phyloP scores from a whole-genome alignment of 2,888 invertebrate species.

The Steinernema carpocapsae region DNA sequence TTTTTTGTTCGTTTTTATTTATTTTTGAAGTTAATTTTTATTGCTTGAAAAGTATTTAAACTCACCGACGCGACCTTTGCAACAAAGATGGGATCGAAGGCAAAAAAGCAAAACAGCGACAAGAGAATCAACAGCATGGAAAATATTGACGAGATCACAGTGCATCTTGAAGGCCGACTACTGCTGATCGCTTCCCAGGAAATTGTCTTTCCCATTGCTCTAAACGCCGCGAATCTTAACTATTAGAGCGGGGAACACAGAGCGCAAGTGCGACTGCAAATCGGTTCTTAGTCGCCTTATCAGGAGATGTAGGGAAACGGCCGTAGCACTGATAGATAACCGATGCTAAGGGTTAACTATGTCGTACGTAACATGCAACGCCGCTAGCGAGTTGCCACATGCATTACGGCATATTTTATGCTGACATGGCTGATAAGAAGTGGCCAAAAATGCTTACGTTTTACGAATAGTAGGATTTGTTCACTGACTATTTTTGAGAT shows the following conservation, averaged over 20 bases:
- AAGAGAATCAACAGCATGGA: background rate
- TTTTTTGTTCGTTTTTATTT: too few species aligned
- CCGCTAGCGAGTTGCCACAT: background rate
- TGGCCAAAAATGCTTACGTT: too few species aligned
- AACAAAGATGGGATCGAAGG: background rate
- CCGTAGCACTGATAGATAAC: background rate
- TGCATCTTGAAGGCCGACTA: background rate
- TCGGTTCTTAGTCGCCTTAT: background rate
- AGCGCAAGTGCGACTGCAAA: conserved; percentile 2
- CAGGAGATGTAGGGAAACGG: background rate
- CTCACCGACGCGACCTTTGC: too few species aligned
- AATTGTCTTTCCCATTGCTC: background rate
- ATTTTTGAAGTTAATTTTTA: too few species aligned
- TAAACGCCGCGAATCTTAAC: too few species aligned
- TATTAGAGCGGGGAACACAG: background rate
- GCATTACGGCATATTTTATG: background rate
- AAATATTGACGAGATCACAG: background rate
- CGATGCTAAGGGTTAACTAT: background rate
- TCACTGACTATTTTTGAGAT: too few species aligned
- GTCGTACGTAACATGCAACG: conserved; percentile 13
- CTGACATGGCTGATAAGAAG: background rate
- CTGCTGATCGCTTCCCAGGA: background rate
- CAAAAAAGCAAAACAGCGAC: background rate
- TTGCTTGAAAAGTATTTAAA: too few species aligned
- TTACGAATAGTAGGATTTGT: too few species aligned